phyloP scores from a whole-genome alignment of 2,888 invertebrate species.

The Leucoma salicis region DNA sequence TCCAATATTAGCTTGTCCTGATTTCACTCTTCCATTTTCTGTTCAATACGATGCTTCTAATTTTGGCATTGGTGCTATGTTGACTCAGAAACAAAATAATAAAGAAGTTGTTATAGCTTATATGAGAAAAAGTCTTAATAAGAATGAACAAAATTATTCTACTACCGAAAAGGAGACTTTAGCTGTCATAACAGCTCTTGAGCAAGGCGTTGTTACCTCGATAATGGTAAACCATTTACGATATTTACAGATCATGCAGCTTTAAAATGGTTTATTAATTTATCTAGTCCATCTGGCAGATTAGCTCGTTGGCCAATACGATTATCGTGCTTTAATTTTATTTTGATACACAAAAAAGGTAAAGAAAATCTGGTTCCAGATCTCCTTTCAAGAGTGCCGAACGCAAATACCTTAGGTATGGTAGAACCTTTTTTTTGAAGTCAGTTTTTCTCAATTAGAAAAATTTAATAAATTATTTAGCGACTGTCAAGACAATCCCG shows the following conservation, averaged over 20 bases:
- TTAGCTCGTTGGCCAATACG: neutral
- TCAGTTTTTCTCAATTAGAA: no score
- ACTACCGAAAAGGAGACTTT: neutral
- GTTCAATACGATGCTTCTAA: no score
- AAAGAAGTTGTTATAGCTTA: neutral
- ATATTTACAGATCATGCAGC: neutral
- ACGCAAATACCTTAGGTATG: no score
- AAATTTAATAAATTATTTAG: no score
- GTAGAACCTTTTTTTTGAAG: no score
- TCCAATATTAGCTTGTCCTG: no score
- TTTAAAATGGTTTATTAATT: neutral
- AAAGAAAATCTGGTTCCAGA: neutral
- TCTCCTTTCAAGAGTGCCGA: neutral
- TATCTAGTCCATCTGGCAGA: neutral
- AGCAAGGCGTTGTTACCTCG: neutral
- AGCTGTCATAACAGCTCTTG: neutral
- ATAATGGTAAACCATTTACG: neutral
- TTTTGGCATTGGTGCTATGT: no score
- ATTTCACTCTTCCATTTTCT: no score
- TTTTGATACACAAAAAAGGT: neutral
- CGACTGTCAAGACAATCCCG: no score
- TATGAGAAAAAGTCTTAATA: neutral
- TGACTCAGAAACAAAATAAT: neutral
- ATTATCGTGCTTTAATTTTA: neutral
- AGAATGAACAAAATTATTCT: neutral